Base-by-base conservation (phyloP, 2,113 vertebrate species). In the Catharus fuscescens region DNA sequence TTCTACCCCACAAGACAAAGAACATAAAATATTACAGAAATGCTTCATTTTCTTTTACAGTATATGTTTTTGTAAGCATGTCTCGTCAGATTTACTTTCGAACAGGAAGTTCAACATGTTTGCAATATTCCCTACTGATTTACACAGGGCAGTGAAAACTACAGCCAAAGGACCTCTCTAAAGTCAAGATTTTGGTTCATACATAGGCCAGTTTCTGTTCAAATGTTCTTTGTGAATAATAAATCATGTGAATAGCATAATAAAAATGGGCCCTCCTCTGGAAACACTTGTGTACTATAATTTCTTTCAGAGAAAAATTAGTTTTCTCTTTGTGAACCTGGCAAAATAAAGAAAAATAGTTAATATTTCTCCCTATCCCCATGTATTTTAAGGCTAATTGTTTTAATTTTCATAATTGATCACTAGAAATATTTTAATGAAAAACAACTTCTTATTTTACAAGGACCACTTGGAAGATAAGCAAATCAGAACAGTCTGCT, bases 201-300 rank as follows among this genome's bases (percentile, higher is more conserved):
- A 65, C 5, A 14, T 29, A 52, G 42, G 72, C 47, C 73, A 90
- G 71, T 86, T 97, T 95, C 82, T 69, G 11, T 90, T 95, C 86
- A 94, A 97, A 96, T 85, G 24, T 84, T 92, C 90, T 95, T 94
- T 97, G 82, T 97, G 96, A 97, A 93, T 96, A 93, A 91, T 80
- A 96, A 96, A 96, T 96, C 85, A 92, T 94, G 80, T 92, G 72
- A 94, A 89, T 42, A 95, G 29, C 61, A 86, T 78, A 94, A 94
- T 67, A 96, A 97, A 92, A 97, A 92, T 73, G 24, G 38, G 26
- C 34, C 15, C 89, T 86, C 38, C 60, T 93, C 85, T 95, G 86
- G 74, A 96, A 94, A n/a, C 29, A 92, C 50, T 87, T 77, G 40
- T 73, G 48, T 34, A 73, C n/a, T 71, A 26, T n/a, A 61, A 78